Evolutionary conservation across 2,888 invertebrate species (phyloP), one percentile per base, ranked within the genome.

Genomic region (Oscheius sp.): DNA sequence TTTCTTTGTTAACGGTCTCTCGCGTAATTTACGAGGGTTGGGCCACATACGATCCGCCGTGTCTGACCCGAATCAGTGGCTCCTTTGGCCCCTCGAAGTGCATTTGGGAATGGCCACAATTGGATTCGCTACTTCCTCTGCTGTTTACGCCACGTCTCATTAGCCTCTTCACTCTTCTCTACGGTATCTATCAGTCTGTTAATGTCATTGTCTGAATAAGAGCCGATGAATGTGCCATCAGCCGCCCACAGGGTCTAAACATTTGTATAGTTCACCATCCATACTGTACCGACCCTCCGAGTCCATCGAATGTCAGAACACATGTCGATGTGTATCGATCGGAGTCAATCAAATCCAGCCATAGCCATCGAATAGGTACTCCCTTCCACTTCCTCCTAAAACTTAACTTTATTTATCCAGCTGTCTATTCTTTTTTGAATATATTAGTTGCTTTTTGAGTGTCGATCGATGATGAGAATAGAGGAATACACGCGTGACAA

Each of bases 101-200:
- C 59, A 59, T 59, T 59, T 59, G 59, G 54, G 59, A 59, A 59
- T 59, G 59, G 59, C 59, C 59, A 59, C 59, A 59, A 59, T 59
- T 59, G 59, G 59, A 59, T 59, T 59, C 59, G 44, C 59, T 59
- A 44, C 59, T 59, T 59, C 59, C 59, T 59, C 24, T 59, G 59
- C 59, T 59, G 59, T 59, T 59, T 59, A 59, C 59, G 59, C 59
- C 59, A 59, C 59, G 59, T 59, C 59, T 59, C 59, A 59, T 59
- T 59, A 59, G 59, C 59, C 54, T 17, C 4, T 47, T 3, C 22
- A 47, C 4, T 14, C 12, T 6, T 6, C 5, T 6, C n/a, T 20
- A 14, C 47, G 47, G 20, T 47, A 24, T 47, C 22, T 20, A 4
- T 2, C 22, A 17, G 47, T 3, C 5, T 41, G 41, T 41, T 41